Evolutionary conservation across 2,888 invertebrate species (phyloP).

Genomic region (Caenorhabditis sp.): DNA sequence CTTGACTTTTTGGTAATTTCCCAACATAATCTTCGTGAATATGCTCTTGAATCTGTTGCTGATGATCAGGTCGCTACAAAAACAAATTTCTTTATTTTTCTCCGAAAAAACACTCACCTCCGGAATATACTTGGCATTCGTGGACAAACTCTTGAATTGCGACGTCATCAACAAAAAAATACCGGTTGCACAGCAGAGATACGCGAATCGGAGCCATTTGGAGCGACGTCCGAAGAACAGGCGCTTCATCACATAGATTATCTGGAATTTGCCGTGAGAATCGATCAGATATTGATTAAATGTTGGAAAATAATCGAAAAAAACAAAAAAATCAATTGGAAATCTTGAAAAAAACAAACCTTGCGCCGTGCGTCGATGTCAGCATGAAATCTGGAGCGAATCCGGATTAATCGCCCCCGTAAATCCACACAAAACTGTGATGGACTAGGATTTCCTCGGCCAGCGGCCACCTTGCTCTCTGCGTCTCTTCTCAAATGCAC

Average conservation of each 20-base stretch:
- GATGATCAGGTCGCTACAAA: not conserved
- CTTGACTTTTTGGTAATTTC: too few relatives aligned
- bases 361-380: not conserved
- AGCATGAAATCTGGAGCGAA: not conserved
- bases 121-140: slow-evolving; percentile 55
- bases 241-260: slow-evolving; percentile 5
- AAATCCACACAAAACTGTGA: not conserved
- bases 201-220: slow-evolving; percentile 51
- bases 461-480: not conserved
- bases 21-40: not conserved
- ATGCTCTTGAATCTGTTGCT: not conserved
- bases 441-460: not conserved
- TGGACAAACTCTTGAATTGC: slow-evolving; percentile 38
- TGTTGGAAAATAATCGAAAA: too few relatives aligned
- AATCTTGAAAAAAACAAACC: not conserved
- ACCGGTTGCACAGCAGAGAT: slow-evolving; percentile 43
- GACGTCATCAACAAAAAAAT: slow-evolving; percentile 44
- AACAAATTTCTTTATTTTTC: too few relatives aligned
- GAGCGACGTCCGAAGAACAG: slow-evolving; percentile 47
- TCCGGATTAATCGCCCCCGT: not conserved
- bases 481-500: slow-evolving; percentile 11
- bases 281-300: too few relatives aligned
- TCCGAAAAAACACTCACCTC: slow-evolving; percentile 12
- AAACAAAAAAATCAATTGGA: not conserved
- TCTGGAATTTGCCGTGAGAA: too few relatives aligned